phyloP scores from a whole-genome alignment of 2,113 vertebrate species.

The Alligator mississippiensis region DNA sequence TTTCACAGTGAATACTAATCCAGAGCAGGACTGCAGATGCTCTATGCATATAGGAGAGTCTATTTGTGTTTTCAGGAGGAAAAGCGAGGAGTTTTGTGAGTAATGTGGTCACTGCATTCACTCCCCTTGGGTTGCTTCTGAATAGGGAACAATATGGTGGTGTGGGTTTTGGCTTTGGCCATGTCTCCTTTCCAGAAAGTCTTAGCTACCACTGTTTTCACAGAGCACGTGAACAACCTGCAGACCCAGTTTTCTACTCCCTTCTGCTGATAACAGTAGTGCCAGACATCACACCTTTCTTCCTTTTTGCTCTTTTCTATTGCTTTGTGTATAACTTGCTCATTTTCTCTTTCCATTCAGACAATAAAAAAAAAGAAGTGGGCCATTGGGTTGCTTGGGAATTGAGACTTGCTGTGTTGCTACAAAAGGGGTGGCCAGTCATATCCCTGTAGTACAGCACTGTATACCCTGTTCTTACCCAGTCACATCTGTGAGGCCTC shows the following conservation, averaged over 20 bases:
- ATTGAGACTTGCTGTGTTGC: not conserved
- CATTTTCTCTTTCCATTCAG: not conserved
- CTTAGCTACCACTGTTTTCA: not conserved
- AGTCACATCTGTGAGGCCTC: not conserved
- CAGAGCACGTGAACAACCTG: not conserved
- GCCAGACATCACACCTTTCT: not conserved
- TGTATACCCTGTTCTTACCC: not conserved
- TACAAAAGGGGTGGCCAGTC: conserved; percentile 2
- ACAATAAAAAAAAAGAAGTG: not conserved
- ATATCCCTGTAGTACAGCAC: not conserved
- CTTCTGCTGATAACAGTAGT: not conserved
- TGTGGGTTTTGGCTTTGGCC: not conserved
- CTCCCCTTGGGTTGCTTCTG: not conserved
- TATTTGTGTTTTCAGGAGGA: not conserved
- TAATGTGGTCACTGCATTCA: not conserved
- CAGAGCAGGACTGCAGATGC: not conserved
- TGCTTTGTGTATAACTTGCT: not conserved
- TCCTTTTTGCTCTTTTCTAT: not conserved
- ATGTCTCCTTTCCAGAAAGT: not conserved
- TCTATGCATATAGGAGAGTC: not conserved
- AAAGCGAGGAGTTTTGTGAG: not conserved
- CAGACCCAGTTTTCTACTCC: accelerated
- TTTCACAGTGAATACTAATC: not conserved
- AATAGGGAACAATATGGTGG: not conserved
- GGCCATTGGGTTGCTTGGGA: not conserved